Evolutionary conservation across 2,888 invertebrate genomes (phyloP), one percentile per base, ranked within the genome.

Genomic region (Ernsta delagoae): DNA sequence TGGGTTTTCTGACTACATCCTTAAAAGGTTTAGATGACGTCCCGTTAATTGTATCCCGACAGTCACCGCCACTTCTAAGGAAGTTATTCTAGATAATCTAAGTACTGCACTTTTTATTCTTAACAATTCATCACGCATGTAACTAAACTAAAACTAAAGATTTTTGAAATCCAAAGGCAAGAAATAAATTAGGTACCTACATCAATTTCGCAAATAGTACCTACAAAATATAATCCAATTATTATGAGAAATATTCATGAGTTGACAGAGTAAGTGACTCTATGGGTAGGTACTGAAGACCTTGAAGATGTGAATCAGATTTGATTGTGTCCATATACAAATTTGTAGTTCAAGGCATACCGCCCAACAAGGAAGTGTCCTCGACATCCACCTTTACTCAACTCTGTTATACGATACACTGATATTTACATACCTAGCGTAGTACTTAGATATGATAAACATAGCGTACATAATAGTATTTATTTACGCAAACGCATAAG

Each of bases 1-100:
- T 69, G 70, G 77, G 78, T 73, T 72, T 72, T 70, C 74, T 70
- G 80, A 82, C 84, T 73, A 80, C 78, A 79, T 85, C 91, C 90
- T 82, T 88, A 90, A 86, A 90, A 88, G 92, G 91, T 80, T 79
- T 83, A 84, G 83, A 83, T 86, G 74, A 77, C 80, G 85, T 88
- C 85, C 92, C 91, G 90, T 90, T 79, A 79, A 73, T 73, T 70
- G 74, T 88, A 88, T 75, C 79, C 78, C 77, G 80, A 78, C 79
- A 78, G 75, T 76, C 83, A 85, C 85, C 85, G 89, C 85, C 87
- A 87, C 82, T 79, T 84, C 78, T 78, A 77, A 78, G 84, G 83
- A 83, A 81, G 62, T 63, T 67, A 6, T n/a, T 12, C 45, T n/a
- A 48, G 9, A 24, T 9, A 53, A 24, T 53, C 53, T 24, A 9